Percentiles rank a stretch among this genome's conserved stretches.
These are phyloP conservation scores for Xestia ashworthii DNA, from an alignment of 2,888 invertebrate genomes.

Conservation along the genomic window DNA sequence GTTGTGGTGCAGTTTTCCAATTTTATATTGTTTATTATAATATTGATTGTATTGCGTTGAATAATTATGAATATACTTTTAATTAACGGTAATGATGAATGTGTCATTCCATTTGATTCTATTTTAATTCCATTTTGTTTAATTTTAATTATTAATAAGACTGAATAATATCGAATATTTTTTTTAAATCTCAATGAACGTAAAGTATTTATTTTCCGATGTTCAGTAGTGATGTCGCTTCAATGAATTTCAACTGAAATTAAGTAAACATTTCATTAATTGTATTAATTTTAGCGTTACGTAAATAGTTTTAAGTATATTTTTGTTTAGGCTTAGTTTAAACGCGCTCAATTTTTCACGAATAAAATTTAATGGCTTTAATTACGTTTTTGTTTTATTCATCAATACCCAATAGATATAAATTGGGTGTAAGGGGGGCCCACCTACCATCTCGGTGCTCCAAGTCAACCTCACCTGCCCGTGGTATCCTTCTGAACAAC, in stretches of 20 bases:
- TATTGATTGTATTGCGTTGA: slow-evolving; percentile 12
- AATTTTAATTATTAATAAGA: slow-evolving; percentile 68
- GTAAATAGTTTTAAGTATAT: slow-evolving; percentile 73
- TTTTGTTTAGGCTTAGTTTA: slow-evolving; percentile 83
- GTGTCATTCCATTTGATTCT: slow-evolving; percentile 65
- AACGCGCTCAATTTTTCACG: slow-evolving; percentile 89
- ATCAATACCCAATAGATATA: neutral
- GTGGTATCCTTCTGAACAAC: neutral
- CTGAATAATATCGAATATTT: slow-evolving; percentile 69
- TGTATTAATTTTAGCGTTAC: slow-evolving; percentile 69
- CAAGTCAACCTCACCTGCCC: neutral
- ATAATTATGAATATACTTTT: slow-evolving; percentile 49
- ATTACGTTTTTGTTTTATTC: slow-evolving; percentile 67
- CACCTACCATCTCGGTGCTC: neutral
- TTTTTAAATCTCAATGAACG: slow-evolving; percentile 67
- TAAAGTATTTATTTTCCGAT: slow-evolving; percentile 66
- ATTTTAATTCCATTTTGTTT: slow-evolving; percentile 66
- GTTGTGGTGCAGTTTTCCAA: slow-evolving; percentile 44
- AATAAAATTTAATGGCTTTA: slow-evolving; percentile 86
- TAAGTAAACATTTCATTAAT: slow-evolving; percentile 69
- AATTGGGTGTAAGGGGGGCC: neutral
- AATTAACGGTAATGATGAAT: slow-evolving; percentile 55
- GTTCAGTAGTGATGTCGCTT: slow-evolving; percentile 40
- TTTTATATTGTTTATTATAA: slow-evolving; percentile 40
- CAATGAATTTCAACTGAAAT: slow-evolving; percentile 62